Base-by-base conservation (phyloP, 2,888 invertebrate genomes). In the Troides helena region DNA sequence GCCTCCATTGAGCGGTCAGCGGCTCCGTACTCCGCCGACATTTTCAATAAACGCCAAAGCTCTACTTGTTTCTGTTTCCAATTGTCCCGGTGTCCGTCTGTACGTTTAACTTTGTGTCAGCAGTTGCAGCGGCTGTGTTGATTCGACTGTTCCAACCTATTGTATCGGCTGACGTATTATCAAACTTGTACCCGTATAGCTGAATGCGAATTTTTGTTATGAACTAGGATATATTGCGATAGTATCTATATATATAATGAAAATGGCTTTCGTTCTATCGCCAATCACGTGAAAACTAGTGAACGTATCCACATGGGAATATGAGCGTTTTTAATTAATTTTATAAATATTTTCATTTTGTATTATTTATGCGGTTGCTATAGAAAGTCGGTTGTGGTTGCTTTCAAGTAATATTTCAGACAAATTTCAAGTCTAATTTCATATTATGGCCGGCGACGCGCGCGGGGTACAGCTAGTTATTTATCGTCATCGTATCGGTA, bases 11-110 rank as follows among this genome's bases (percentile, higher is more conserved):
- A 58, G 12, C 58, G 7, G 58, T 23, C 58, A 39, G 39, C 39
- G 39, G 8, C 58, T 25, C n/a, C 21, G 36, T 43, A 53, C 43
- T 43, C 61, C 61, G 73, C 70, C 46, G 57, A 65, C 62, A 65
- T 71, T 79, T 80, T 77, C 77, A 79, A 78, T 80, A 73, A 76
- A 75, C 73, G 68, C 65, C 64, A 67, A 72, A 69, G 73, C 74
- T 73, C 74, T 74, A 75, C 72, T 74, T 75, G 69, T 68, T 62
- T 67, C 70, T 68, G 59, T 62, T 57, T 60, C 67, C 62, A 60
- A 69, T 69, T 71, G 58, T 68, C 62, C 53, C 61, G 25, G 30
- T 58, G 71, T 68, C 71, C 70, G 70, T 25, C 63, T 46, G 68
- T 71, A 53, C 62, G 62, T 43, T 23, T 65, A 63, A 62, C 68